Conservation (phyloP, 2,888 invertebrate genomes). For the Tachina grossa region DNA sequence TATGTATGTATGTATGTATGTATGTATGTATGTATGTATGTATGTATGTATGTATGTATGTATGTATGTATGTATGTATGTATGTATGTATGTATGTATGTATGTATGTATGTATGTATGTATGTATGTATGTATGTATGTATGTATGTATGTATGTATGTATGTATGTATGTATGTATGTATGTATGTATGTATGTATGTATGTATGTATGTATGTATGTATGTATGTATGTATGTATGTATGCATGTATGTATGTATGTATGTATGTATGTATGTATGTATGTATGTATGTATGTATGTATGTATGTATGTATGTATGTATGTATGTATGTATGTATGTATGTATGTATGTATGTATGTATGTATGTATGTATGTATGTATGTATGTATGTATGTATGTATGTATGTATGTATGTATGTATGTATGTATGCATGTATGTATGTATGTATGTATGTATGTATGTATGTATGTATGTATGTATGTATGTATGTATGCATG, state of each 20-base stretch:
- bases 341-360: constrained; percentile 67
- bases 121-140: background rate
- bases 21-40: background rate
- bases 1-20: background rate
- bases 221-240: constrained; percentile 67
- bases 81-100: constrained; percentile 71
- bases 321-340: constrained; percentile 71
- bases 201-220: constrained; percentile 71
- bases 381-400: background rate
- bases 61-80: constrained; percentile 66
- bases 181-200: constrained; percentile 66
- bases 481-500: background rate
- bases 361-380: background rate
- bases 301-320: constrained; percentile 66
- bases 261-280: background rate
- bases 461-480: constrained; percentile 67
- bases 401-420: constrained; percentile 66
- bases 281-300: constrained; percentile 66
- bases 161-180: constrained; percentile 66
- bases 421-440: constrained; percentile 66
- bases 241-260: background rate
- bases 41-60: constrained; percentile 66
- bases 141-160: background rate
- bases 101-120: constrained; percentile 67
- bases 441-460: constrained; percentile 71